Base-by-base conservation (phyloP, 1,140 invertebrate genomes). In the Drosophila oshimai region DNA sequence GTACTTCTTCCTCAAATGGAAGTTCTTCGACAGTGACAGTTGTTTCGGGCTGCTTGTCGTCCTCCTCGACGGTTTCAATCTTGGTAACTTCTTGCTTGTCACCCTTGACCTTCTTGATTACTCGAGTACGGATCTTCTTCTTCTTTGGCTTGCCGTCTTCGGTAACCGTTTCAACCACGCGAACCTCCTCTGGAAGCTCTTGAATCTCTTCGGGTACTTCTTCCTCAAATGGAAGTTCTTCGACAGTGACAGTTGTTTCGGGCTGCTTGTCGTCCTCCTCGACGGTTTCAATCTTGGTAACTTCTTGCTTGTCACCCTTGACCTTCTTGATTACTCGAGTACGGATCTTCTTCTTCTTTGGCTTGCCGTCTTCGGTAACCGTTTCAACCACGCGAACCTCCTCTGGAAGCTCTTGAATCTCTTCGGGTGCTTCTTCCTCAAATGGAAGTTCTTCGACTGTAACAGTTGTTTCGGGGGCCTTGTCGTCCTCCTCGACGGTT, bases 321-420 rank as follows among this genome's bases (percentile, higher is more conserved):
- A 45, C 42, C 42, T 45, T 45, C 24, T 45, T 45, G 42, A 45
- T 45, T 1, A 45, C 42, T 1, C 42, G 42, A 28, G 42, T 45
- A n/a, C 42, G 42, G 24, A 45, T 45, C 42, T 45, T 45, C 24
- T 45, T 45, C 22, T 45, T 45, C 42, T 45, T 45, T 1, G 42
- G 42, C 2, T 45, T 45, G 6, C 42, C 42, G 13, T 45, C 42
- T 28, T 45, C 42, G 6, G 22, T n/a, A 5, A 45, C 26, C 1
- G 42, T 10, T 45, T 45, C 42, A 2, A 45, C 42, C 6, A 45
- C 42, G 2, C 24, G 42, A 12, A 45, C 42, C 12, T 45, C 42
- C 4, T 45, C 42, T 5, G 42, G 42, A 15, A 45, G 42, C 7
- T 45, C 42, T 9, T 45, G 10, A 9, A 45, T 28, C 6, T 24